Evolutionary conservation across 92 coral and sea anemone genomes (phyloP).

Genomic region (Diadumene lineata): DNA sequence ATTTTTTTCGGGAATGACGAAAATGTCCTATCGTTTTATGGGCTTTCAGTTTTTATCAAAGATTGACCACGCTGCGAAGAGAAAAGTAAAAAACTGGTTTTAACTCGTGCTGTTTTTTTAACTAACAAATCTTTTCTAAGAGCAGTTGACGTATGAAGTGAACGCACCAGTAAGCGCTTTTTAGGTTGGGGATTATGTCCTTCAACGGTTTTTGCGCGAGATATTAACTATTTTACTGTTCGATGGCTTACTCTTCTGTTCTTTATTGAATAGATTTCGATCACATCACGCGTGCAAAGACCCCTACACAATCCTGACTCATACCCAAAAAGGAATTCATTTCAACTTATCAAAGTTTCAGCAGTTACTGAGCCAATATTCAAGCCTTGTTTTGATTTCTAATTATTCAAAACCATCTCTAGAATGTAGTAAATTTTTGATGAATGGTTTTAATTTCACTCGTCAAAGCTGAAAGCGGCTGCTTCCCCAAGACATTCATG

Average conservation of each 20-base stretch:
- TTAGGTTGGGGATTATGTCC: constrained; percentile 6
- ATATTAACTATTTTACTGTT: too few species aligned
- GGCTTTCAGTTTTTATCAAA: neutral
- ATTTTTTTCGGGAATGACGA: neutral
- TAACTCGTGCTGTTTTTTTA: constrained; percentile 24
- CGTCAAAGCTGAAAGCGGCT: constrained; percentile 43
- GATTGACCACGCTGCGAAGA: constrained; percentile 24
- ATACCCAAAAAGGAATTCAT: neutral
- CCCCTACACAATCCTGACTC: neutral
- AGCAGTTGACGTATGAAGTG: constrained; percentile 27
- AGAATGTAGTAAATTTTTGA: constrained; percentile 42
- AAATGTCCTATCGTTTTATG: constrained; percentile 15
- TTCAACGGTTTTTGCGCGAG: constrained; percentile 24
- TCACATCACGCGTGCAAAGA: constrained; percentile 14
- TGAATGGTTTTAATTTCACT: constrained; percentile 35
- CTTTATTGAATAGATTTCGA: constrained; percentile 14
- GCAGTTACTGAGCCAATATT: constrained; percentile 29
- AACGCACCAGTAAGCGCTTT: constrained; percentile 29
- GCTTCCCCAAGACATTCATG: neutral
- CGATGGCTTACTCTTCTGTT: neutral
- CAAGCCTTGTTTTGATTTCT: constrained; percentile 19
- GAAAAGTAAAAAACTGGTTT: neutral
- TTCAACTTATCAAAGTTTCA: constrained; percentile 22
- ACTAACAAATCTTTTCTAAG: constrained; percentile 21
- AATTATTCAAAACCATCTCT: constrained; percentile 25